Evolutionary conservation across 2,797 vertebrate genomes (phyloP).

Genomic region (Delichon dasypus): DNA sequence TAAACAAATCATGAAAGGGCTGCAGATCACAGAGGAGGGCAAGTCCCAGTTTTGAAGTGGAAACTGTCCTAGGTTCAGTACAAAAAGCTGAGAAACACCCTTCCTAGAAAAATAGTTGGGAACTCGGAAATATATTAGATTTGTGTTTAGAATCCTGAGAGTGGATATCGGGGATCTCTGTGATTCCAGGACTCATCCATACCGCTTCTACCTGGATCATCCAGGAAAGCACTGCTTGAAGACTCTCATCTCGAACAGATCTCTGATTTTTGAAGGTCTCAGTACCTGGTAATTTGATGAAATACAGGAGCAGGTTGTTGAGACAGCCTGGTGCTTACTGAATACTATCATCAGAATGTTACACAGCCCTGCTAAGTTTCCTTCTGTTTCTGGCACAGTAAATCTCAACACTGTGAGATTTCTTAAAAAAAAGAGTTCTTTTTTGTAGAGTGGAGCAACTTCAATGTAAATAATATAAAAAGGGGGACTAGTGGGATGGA

Average conservation of each 20-base stretch:
- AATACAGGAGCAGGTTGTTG: neutral
- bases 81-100: neutral
- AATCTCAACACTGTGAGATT: neutral
- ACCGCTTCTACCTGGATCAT: neutral
- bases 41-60: neutral
- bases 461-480: neutral
- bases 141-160: neutral
- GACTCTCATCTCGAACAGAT: neutral
- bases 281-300: neutral
- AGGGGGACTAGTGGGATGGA: neutral
- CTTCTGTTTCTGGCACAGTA: neutral
- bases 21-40: neutral
- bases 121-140: neutral
- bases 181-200: neutral
- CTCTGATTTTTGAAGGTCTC: neutral
- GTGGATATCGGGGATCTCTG: neutral
- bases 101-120: neutral
- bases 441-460: neutral
- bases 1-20: neutral
- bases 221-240: neutral
- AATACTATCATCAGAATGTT: neutral
- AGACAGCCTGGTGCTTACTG: neutral
- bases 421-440: neutral
- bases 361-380: neutral
- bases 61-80: neutral